phyloP scores from a whole-genome alignment of 1,140 invertebrate genomes.

The Tetraneura akinire region DNA sequence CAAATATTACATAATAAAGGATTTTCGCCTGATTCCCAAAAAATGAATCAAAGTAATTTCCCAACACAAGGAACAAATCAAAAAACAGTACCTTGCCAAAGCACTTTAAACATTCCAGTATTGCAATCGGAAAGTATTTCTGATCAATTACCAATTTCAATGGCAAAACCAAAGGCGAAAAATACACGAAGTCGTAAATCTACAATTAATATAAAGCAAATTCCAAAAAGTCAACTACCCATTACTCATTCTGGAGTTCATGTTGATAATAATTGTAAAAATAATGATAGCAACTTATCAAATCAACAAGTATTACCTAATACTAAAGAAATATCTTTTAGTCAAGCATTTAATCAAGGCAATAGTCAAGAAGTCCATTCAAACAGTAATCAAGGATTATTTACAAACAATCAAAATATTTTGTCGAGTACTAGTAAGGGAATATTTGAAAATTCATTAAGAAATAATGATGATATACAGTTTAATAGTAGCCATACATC shows the following conservation, averaged over 20 bases:
- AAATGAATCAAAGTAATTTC: constrained; percentile 6
- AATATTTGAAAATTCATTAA: constrained; percentile 10
- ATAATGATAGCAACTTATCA: constrained; percentile 20
- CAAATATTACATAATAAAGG: constrained; percentile 8
- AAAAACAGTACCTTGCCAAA: constrained; percentile 2
- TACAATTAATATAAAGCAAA: constrained; percentile 7
- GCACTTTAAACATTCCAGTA: constrained; percentile 5
- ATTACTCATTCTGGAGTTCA: neutral
- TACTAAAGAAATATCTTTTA: constrained; percentile 34
- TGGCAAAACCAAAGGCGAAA: constrained; percentile 21
- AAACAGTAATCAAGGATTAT: constrained; percentile 45
- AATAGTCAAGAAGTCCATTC: constrained; percentile 43
- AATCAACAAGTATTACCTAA: constrained; percentile 14
- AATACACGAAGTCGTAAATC: constrained; percentile 3
- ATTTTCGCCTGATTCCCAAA: constrained; percentile 19
- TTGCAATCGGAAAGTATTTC: constrained; percentile 1
- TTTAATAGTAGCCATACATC: constrained; percentile 22
- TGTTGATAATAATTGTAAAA: constrained; percentile 21
- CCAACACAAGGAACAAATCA: constrained; percentile 4
- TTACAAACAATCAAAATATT: constrained; percentile 40
- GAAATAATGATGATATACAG: constrained; percentile 31
- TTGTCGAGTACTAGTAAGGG: constrained; percentile 25
- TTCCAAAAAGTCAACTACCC: constrained; percentile 26
- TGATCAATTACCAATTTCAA: constrained; percentile 11
- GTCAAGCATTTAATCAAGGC: constrained; percentile 44